Percentiles rank a stretch among this genome's conserved stretches.
These are phyloP conservation scores for Gastrophryne carolinensis DNA, from an alignment of 2,797 vertebrate species.

Conservation along the genomic window DNA sequence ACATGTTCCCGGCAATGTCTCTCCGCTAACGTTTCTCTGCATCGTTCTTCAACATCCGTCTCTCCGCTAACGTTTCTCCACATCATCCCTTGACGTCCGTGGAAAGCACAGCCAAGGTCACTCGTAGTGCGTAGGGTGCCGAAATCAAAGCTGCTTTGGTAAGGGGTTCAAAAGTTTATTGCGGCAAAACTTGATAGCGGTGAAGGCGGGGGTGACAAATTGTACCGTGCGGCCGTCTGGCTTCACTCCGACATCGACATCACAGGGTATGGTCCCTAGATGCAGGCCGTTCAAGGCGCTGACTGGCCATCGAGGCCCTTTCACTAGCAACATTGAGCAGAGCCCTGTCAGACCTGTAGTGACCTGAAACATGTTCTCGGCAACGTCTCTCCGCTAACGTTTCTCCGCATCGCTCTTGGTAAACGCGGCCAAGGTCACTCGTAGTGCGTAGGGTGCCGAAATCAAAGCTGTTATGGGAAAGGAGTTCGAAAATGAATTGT, in stretches of 20 bases:
- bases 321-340: too few relatives aligned
- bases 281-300: too few relatives aligned
- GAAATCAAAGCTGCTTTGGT: not conserved
- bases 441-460: not conserved
- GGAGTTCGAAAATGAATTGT: not conserved
- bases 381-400: not conserved
- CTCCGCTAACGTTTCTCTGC: not conserved
- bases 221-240: too few relatives aligned
- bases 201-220: too few relatives aligned
- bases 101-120: constrained; percentile 12
- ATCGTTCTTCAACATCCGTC: too few relatives aligned
- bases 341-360: too few relatives aligned
- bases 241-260: too few relatives aligned
- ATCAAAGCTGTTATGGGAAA: not conserved
- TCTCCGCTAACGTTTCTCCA: too few relatives aligned
- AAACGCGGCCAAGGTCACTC: constrained; percentile 12
- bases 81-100: too few relatives aligned
- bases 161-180: not conserved
- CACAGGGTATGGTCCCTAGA: too few relatives aligned
- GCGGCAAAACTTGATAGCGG: too few relatives aligned
- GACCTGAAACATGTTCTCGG: not conserved
- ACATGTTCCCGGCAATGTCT: not conserved
- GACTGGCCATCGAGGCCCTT: too few relatives aligned
- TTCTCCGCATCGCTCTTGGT: not conserved
- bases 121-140: not conserved